Evolutionary conservation across 2,113 vertebrate genomes (phyloP).

Genomic region (Motacilla alba): DNA sequence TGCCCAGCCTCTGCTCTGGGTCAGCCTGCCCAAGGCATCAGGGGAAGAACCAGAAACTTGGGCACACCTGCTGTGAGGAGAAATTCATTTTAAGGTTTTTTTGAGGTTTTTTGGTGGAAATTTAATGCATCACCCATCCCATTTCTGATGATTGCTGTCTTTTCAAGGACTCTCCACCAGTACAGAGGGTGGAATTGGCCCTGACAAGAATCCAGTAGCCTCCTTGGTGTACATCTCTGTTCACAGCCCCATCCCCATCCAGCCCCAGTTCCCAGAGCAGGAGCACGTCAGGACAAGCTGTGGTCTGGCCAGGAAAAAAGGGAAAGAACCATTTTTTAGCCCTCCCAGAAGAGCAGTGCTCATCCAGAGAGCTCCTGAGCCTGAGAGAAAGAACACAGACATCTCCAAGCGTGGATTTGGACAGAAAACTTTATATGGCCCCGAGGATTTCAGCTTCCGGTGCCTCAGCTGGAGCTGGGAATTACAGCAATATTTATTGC

Average conservation of each 20-base stretch:
- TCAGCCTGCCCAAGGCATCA: not conserved
- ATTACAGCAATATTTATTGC: not conserved
- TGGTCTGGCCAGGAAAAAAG: slow-evolving; percentile 1
- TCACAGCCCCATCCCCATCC: not conserved
- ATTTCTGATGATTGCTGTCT: not conserved
- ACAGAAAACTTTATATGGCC: not conserved
- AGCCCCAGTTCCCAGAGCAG: not conserved
- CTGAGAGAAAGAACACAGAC: not conserved
- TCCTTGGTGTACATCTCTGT: not conserved
- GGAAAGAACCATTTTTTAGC: not conserved
- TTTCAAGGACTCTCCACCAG: not conserved
- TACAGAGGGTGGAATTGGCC: not conserved
- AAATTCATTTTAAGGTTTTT: not conserved
- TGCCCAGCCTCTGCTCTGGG: not conserved
- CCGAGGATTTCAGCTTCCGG: not conserved
- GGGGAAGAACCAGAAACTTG: not conserved
- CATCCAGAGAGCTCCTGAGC: not conserved
- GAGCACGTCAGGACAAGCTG: slow-evolving; percentile 50
- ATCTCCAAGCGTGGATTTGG: not conserved
- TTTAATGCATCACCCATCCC: not conserved
- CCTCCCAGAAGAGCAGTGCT: not conserved
- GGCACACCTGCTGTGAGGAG: not conserved
- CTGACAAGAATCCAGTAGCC: not conserved
- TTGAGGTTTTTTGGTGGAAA: not conserved
- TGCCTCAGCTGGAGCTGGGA: not conserved